Conservation (phyloP, 2,797 vertebrate genomes). For the Dipus sagitta region DNA sequence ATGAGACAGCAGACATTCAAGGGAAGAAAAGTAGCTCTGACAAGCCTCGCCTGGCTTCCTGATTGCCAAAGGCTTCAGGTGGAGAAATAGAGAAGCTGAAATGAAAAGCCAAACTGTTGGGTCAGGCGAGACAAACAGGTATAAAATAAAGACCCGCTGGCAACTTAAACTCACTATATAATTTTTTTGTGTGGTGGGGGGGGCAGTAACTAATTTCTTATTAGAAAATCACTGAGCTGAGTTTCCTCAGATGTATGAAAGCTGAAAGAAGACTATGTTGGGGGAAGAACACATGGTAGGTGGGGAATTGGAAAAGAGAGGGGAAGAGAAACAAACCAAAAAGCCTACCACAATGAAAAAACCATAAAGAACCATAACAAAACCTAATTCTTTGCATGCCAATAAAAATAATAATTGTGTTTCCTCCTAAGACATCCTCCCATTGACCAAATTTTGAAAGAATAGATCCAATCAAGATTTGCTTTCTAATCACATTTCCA, state of each 20-base stretch:
- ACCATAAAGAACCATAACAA: too few relatives aligned
- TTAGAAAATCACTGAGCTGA: neutral
- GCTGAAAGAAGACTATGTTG: too few relatives aligned
- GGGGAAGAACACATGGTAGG: too few relatives aligned
- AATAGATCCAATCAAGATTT: neutral
- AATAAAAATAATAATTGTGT: neutral
- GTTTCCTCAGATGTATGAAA: neutral
- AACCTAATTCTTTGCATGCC: too few relatives aligned
- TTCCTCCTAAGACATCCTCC: fast-evolving
- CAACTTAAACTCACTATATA: neutral
- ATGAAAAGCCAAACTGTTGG: neutral
- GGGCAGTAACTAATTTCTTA: neutral
- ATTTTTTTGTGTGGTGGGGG: too few relatives aligned
- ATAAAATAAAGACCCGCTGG: neutral
- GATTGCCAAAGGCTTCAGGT: neutral
- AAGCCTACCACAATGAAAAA: too few relatives aligned
- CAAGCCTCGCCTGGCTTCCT: neutral
- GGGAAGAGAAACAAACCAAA: too few relatives aligned
- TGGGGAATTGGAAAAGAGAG: too few relatives aligned
- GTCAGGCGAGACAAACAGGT: neutral
- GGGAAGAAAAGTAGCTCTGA: neutral
- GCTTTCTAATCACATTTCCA: neutral
- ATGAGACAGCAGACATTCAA: neutral
- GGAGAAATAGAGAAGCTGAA: fast-evolving
- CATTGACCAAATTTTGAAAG: neutral